Percentiles rank a stretch among this genome's conserved stretches.
Evolutionary conservation across 2,113 vertebrate genomes (phyloP).

Genomic region (Apeltes quadracus): DNA sequence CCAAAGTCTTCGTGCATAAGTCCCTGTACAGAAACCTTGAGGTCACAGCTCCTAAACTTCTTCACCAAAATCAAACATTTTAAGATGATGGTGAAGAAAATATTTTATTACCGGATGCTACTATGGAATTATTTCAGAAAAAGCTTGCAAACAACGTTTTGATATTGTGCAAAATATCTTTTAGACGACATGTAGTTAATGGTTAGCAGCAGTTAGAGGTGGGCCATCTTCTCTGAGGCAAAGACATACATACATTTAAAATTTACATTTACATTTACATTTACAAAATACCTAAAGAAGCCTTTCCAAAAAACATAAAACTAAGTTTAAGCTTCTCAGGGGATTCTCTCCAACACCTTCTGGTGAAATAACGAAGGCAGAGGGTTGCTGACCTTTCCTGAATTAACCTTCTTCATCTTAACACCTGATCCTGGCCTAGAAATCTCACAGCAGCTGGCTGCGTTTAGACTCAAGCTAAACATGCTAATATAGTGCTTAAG

Average conservation of each 20-base stretch:
- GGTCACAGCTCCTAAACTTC: neutral
- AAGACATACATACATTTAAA: neutral
- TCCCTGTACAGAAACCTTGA: neutral
- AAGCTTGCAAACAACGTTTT: neutral
- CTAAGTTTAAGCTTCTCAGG: neutral
- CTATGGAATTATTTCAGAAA: neutral
- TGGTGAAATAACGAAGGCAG: conserved; percentile 55
- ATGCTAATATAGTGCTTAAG: conserved; percentile 38
- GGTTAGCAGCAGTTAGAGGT: neutral
- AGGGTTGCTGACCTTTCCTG: conserved; percentile 49
- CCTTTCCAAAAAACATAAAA: conserved; percentile 14
- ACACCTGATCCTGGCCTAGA: conserved; percentile 59
- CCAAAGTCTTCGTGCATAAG: conserved; percentile 11
- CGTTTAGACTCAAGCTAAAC: conserved; percentile 36
- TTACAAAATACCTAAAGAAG: neutral
- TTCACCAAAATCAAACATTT: neutral
- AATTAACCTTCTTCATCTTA: conserved; percentile 61
- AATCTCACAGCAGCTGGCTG: conserved; percentile 56
- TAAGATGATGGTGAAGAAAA: neutral
- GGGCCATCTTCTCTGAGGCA: neutral
- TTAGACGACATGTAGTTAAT: neutral
- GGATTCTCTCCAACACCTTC: conserved; percentile 11
- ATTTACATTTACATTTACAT: too few relatives aligned
- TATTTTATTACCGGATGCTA: neutral
- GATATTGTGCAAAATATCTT: neutral